Base-by-base conservation (phyloP, 2,888 invertebrate genomes). In the Orthosia gothica region DNA sequence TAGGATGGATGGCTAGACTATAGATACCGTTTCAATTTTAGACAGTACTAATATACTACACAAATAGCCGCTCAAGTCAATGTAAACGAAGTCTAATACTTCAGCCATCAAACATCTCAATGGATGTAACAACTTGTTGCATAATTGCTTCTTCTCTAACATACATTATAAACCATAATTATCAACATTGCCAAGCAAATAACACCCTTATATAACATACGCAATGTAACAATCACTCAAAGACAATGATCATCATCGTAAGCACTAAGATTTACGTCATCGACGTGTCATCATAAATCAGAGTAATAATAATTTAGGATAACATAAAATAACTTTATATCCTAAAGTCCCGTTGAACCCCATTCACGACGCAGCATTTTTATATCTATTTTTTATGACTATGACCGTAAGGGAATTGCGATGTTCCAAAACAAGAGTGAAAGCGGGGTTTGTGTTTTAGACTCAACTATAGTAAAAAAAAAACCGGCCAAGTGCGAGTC, bases 321-420 rank as follows among this genome's bases (percentile, higher is more conserved):
- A 74, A 77, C 88, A 87, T 89, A 88, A 89, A 89, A 90, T 86
- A 79, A 87, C 87, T 89, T 89, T 89, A 88, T 87, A 78, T 74
- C 74, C 71, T 61, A 57, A 81, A 84, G 81, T 87, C 82, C 86
- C 81, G 86, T 88, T 88, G 88, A 88, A 86, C 78, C 78, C 71
- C 69, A 76, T 88, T 86, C 83, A 74, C 85, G 77, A 89, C 84
- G 81, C 81, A 88, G 87, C 87, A 85, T 89, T 92, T 91, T 90
- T 92, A 92, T 92, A 85, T 89, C 84, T 89, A 88, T 90, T 88
- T 88, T 92, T 91, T 91, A 91, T 89, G 88, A 86, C 86, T 90
- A 85, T 83, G 87, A 85, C 88, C 80, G 85, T 72, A 84, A 73
- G 76, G 81, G 84, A 68, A 64, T 49, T 58, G 54, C 9, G n/a